These are phyloP conservation scores for Eustalomyia histrio DNA, from an alignment of 2,888 invertebrate genomes.

Conservation along the genomic window DNA sequence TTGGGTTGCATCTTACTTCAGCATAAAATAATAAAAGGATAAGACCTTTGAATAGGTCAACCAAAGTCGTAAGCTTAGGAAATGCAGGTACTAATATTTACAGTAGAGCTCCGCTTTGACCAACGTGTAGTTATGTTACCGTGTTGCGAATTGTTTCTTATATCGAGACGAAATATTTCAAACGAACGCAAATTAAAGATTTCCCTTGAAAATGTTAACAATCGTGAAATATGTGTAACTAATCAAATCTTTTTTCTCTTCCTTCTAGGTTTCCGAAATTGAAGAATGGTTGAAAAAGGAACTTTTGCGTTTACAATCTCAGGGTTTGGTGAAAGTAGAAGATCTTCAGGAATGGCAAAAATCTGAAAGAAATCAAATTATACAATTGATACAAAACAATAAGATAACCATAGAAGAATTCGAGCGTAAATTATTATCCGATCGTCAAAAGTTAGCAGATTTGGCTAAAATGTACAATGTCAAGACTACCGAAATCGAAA, in stretches of 20 bases:
- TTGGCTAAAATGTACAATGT: conserved; percentile 76
- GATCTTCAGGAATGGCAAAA: conserved; percentile 77
- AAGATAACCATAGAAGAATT: conserved; percentile 76
- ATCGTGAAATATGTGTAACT: too few species aligned
- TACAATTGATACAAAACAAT: conserved; percentile 73
- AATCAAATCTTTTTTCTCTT: not conserved
- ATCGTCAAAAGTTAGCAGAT: conserved; percentile 73
- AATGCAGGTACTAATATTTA: too few species aligned
- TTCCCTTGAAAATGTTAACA: too few species aligned
- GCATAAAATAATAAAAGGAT: too few species aligned
- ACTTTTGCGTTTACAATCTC: conserved; percentile 72
- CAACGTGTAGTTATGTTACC: too few species aligned
- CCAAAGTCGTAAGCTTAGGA: too few species aligned
- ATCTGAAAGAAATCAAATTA: conserved; percentile 73
- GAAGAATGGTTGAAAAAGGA: conserved; percentile 77
- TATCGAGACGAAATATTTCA: too few species aligned
- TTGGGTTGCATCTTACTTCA: too few species aligned
- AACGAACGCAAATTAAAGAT: too few species aligned
- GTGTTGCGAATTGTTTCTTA: too few species aligned
- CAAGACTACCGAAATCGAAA: conserved; percentile 75
- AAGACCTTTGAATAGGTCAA: too few species aligned
- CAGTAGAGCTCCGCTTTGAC: too few species aligned
- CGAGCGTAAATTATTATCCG: conserved; percentile 73
- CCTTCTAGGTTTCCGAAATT: conserved; percentile 72
- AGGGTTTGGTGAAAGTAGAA: conserved; percentile 75